phyloP scores from a whole-genome alignment of 2,888 invertebrate species.

The Leptarthrus brevirostris region DNA sequence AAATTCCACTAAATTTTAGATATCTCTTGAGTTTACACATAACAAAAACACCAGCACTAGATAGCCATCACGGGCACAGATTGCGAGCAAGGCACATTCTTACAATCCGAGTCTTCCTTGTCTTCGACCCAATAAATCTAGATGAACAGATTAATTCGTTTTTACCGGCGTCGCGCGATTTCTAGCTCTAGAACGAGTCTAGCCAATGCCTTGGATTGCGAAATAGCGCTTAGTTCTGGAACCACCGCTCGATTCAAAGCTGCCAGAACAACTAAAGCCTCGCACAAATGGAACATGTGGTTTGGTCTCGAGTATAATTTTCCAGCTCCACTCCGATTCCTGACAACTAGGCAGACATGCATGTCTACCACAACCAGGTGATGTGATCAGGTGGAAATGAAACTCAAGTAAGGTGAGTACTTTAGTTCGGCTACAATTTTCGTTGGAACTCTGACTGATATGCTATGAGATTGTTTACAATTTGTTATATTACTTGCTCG shows the following conservation, averaged over 20 bases:
- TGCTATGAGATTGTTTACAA: constrained; percentile 31
- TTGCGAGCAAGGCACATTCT: not conserved
- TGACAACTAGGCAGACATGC: constrained; percentile 1
- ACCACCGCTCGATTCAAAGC: constrained; percentile 28
- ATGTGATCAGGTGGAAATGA: constrained; percentile 25
- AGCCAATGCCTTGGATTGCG: not conserved
- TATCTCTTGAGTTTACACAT: not conserved
- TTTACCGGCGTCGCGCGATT: too few species aligned
- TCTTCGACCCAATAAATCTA: not conserved
- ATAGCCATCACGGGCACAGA: not conserved
- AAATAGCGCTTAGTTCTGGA: constrained; percentile 20
- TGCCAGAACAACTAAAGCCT: constrained; percentile 31
- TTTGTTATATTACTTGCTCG: not conserved
- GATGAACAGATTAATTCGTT: not conserved
- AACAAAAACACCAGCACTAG: not conserved
- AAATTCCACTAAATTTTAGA: constrained; percentile 11
- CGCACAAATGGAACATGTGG: not conserved
- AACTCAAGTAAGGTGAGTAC: constrained; percentile 12
- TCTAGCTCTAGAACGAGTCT: too few species aligned
- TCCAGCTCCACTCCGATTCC: constrained; percentile 4
- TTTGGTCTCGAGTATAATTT: not conserved
- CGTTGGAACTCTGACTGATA: not conserved
- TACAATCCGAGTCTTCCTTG: not conserved
- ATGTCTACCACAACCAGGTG: not conserved
- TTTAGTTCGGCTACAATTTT: not conserved